Conservation (phyloP, 1,140 invertebrate species). For the Drosophila rufa region DNA sequence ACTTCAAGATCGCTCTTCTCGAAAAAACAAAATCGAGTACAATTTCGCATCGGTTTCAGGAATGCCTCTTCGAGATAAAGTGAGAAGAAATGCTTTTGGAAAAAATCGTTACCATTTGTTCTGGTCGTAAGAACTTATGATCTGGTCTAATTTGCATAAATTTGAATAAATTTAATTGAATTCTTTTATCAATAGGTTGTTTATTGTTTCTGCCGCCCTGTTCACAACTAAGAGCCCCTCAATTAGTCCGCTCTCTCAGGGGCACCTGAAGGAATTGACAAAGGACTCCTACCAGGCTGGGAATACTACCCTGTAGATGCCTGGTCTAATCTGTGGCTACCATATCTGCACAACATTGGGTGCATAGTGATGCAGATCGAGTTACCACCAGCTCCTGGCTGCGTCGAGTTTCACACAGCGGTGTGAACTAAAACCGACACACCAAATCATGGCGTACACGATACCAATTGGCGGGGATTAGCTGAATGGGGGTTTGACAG, state of each 20-base stretch:
- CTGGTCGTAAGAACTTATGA: not conserved
- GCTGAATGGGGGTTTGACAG: slow-evolving; percentile 25
- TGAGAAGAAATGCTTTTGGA: no score
- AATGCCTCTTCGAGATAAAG: no score
- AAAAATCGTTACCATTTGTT: no score
- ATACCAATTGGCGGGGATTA: slow-evolving; percentile 45
- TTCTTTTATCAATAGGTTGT: slow-evolving; percentile 11
- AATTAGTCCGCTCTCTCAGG: slow-evolving; percentile 23
- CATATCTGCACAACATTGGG: slow-evolving; percentile 49
- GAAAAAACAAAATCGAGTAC: no score
- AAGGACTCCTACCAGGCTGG: not conserved
- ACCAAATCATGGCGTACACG: slow-evolving; percentile 32
- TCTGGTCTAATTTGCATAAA: slow-evolving; percentile 16
- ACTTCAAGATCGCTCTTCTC: no score
- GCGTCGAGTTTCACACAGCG: slow-evolving; percentile 66
- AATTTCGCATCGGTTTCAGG: no score
- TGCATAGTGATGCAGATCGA: slow-evolving; percentile 55
- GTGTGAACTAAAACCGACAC: slow-evolving; percentile 24
- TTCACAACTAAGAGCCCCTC: slow-evolving; percentile 1
- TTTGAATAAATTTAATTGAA: slow-evolving; percentile 18
- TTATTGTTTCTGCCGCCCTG: slow-evolving; percentile 2
- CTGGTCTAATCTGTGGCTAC: slow-evolving; percentile 44
- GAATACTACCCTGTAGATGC: slow-evolving; percentile 4
- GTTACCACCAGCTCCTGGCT: slow-evolving; percentile 46
- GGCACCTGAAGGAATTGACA: slow-evolving; percentile 12